These are phyloP conservation scores for Coreius guichenoti DNA, from an alignment of 2,797 vertebrate genomes.

Conservation along the genomic window DNA sequence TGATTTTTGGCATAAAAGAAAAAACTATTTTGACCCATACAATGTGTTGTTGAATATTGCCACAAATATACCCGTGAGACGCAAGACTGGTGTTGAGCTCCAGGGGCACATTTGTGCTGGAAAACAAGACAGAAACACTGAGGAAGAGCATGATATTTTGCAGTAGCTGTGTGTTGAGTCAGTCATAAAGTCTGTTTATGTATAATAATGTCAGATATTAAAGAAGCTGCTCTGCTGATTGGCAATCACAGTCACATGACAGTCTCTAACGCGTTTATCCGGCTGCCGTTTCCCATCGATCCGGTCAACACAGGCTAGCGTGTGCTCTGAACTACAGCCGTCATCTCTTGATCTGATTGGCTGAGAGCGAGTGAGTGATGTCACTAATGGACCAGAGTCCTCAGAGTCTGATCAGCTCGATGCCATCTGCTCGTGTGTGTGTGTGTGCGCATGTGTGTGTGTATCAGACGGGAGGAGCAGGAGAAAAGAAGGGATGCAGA, in stretches of 20 bases:
- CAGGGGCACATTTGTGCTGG: too few species aligned
- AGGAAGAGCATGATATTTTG: too few species aligned
- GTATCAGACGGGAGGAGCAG: not conserved
- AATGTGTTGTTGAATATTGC: too few species aligned
- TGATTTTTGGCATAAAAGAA: too few species aligned
- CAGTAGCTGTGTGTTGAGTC: not conserved
- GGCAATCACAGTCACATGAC: not conserved
- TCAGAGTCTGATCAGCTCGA: conserved; percentile 22
- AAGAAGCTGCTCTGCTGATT: not conserved
- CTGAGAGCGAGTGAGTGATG: not conserved
- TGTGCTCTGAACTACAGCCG: not conserved
- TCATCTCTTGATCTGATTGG: conserved; percentile 15
- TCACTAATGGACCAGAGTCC: conserved; percentile 11
- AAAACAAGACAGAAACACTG: too few species aligned
- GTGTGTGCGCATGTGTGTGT: not conserved
- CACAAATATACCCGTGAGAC: too few species aligned
- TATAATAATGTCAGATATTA: not conserved
- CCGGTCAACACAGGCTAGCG: not conserved
- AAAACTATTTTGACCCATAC: too few species aligned
- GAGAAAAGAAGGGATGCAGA: not conserved
- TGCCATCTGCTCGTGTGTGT: conserved; percentile 34
- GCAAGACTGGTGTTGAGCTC: too few species aligned
- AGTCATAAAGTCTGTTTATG: not conserved
- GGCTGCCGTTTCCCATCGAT: not conserved
- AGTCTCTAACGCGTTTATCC: not conserved